These are phyloP conservation scores for Eublepharis macularius DNA, from an alignment of 2,113 vertebrate species.

Conservation along the genomic window DNA sequence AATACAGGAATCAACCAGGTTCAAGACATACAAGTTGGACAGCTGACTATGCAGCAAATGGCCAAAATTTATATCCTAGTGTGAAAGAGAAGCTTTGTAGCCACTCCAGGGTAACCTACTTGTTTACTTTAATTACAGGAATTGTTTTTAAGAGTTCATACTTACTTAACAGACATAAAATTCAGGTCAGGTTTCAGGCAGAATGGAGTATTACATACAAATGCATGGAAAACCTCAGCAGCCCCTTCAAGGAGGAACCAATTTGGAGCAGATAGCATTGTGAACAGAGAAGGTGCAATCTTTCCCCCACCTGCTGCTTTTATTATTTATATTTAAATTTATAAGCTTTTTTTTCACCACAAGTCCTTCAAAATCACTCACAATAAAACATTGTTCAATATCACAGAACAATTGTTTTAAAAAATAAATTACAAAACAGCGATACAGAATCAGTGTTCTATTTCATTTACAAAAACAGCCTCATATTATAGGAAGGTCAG, in stretches of 20 bases:
- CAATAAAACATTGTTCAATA: neutral
- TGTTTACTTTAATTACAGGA: neutral
- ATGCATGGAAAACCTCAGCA: neutral
- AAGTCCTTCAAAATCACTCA: neutral
- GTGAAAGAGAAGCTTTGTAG: neutral
- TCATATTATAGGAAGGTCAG: neutral
- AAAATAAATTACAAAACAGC: neutral
- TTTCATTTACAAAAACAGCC: neutral
- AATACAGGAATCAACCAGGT: neutral
- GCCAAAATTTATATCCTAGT: neutral
- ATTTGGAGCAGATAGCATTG: neutral
- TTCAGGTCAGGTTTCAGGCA: neutral
- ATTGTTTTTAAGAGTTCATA: neutral
- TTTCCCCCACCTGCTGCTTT: neutral
- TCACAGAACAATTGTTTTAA: neutral
- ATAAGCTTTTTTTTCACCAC: neutral
- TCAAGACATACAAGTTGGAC: neutral
- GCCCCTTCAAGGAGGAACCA: neutral
- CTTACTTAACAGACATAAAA: neutral
- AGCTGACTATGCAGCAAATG: neutral
- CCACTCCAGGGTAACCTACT: neutral
- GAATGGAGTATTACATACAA: neutral
- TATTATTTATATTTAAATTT: neutral
- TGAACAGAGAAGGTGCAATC: neutral
- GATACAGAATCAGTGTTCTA: neutral